A percentile compares a stretch with the other conserved stretches of the same genome.
These are phyloP conservation scores for Galleria mellonella DNA, from an alignment of 1,140 invertebrate species.

Conservation along the genomic window DNA sequence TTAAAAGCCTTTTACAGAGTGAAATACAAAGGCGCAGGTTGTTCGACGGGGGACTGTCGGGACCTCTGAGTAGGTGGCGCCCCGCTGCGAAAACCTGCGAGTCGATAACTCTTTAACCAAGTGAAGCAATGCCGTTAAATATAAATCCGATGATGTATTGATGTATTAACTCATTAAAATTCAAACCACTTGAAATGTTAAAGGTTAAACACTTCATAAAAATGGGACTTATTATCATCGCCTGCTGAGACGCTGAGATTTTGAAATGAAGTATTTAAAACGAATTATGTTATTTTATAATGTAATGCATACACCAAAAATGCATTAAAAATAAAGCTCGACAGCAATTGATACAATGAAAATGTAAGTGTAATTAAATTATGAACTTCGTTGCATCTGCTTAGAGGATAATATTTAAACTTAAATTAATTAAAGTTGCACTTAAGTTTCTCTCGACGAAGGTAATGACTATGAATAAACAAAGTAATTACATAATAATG, in stretches of 20 bases:
- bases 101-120: conserved; percentile 46
- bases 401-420: too few relatives aligned
- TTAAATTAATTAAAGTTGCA: not conserved
- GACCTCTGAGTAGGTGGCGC: conserved; percentile 34
- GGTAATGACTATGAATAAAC: not conserved
- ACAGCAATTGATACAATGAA: too few relatives aligned
- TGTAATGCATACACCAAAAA: too few relatives aligned
- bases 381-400: too few relatives aligned
- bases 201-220: conserved; percentile 59
- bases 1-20: conserved; percentile 17
- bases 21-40: conserved; percentile 43
- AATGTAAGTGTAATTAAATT: too few relatives aligned
- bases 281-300: too few relatives aligned
- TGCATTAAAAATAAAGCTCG: too few relatives aligned
- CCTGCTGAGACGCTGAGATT: conserved; percentile 33
- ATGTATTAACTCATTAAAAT: conserved; percentile 63
- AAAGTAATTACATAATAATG: conserved; percentile 2
- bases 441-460: not conserved
- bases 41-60: conserved; percentile 41
- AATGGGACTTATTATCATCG: conserved; percentile 30
- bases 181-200: conserved; percentile 45
- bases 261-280: conserved; percentile 27
- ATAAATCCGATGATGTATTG: conserved; percentile 52
- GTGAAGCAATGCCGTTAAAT: conserved; percentile 20
- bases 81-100: conserved; percentile 51